phyloP scores from a whole-genome alignment of 2,888 invertebrate species.

The Diloba caeruleocephala region DNA sequence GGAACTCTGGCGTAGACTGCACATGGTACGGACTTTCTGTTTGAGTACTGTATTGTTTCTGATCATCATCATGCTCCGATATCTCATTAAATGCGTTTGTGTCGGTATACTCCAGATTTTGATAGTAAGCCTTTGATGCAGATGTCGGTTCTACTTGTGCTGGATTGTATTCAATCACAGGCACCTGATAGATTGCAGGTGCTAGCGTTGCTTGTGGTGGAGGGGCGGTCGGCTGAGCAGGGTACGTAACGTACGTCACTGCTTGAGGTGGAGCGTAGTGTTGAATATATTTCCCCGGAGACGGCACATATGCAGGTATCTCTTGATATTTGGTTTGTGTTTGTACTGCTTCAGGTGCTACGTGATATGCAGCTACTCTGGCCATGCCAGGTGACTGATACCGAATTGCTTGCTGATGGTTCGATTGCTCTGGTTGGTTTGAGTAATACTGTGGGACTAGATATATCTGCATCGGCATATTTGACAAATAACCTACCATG shows the following conservation, averaged over 20 bases:
- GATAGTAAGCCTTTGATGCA: conserved; percentile 69
- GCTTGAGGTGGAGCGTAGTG: conserved; percentile 61
- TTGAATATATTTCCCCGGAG: conserved; percentile 72
- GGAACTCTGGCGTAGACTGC: conserved; percentile 61
- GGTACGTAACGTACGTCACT: conserved; percentile 71
- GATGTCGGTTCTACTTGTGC: conserved; percentile 67
- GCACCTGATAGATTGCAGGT: conserved; percentile 75
- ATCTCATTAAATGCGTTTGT: conserved; percentile 71
- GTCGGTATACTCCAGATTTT: conserved; percentile 67
- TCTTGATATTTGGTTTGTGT: conserved; percentile 73
- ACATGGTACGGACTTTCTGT: conserved; percentile 68
- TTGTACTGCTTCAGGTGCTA: conserved; percentile 68
- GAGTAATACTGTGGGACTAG: conserved; percentile 82
- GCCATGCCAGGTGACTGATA: conserved; percentile 41
- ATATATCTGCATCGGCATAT: conserved; percentile 84
- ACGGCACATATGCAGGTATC: conserved; percentile 71
- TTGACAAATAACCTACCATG: conserved; percentile 81
- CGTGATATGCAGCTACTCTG: conserved; percentile 61
- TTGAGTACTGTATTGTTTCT: conserved; percentile 68
- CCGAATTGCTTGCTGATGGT: conserved; percentile 59
- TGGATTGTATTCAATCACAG: conserved; percentile 69
- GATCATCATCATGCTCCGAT: conserved; percentile 69
- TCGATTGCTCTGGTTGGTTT: conserved; percentile 64
- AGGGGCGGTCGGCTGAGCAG: conserved; percentile 69
- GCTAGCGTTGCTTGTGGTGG: conserved; percentile 67